Percentiles rank a stretch among this genome's conserved stretches.
Conservation (phyloP, 2,888 invertebrate species). For the Galerucella calmariensis region DNA sequence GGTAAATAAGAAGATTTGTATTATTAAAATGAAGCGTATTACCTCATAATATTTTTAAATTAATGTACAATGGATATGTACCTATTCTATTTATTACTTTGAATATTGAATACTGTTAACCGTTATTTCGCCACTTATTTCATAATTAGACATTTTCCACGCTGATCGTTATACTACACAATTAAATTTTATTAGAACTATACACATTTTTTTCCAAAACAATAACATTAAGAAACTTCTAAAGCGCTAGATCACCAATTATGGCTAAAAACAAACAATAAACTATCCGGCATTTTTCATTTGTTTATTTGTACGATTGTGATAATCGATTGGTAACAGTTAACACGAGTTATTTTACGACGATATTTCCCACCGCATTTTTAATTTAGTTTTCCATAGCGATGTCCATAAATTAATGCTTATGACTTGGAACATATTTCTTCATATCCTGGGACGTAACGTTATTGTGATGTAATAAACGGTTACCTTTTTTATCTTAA, state of each 20-base stretch:
- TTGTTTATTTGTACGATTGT: slow-evolving; percentile 11
- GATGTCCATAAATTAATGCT: slow-evolving; percentile 10
- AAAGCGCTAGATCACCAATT: slow-evolving; percentile 12
- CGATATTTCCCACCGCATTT: slow-evolving; percentile 23
- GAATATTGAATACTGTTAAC: too few relatives aligned
- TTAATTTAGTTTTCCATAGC: slow-evolving; percentile 15
- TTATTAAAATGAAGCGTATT: too few relatives aligned
- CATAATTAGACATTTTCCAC: neutral
- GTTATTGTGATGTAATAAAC: neutral
- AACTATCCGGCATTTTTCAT: slow-evolving; percentile 18
- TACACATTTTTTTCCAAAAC: slow-evolving; percentile 7
- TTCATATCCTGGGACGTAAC: neutral
- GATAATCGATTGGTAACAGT: slow-evolving; percentile 27
- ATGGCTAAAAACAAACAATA: slow-evolving; percentile 14
- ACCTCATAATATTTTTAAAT: too few relatives aligned
- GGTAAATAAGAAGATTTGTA: too few relatives aligned
- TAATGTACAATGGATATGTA: too few relatives aligned
- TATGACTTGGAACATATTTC: slow-evolving; percentile 3
- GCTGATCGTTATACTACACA: neutral
- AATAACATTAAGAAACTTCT: slow-evolving; percentile 10
- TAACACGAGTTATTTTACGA: slow-evolving; percentile 10
- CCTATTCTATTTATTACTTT: too few relatives aligned
- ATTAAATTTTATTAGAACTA: slow-evolving; percentile 13
- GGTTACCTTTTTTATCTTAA: neutral
- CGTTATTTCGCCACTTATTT: neutral